Conservation (phyloP, 2,888 invertebrate species). For the Drosophila kokeensis region DNA sequence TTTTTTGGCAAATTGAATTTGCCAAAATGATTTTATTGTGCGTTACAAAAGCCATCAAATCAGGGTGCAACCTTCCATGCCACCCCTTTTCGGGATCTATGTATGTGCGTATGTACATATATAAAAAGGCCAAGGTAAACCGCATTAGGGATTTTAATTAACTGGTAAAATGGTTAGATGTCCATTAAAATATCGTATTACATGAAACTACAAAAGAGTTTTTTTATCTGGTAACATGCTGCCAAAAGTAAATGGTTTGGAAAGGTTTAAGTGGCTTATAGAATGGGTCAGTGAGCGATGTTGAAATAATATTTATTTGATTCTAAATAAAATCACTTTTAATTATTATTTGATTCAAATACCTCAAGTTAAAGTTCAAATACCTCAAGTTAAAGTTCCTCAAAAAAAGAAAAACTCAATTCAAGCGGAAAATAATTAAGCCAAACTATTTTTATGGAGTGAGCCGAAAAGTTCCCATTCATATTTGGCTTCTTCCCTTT, state of each 20-base stretch:
- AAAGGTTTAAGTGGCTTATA: constrained; percentile 58
- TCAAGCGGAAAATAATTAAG: not conserved
- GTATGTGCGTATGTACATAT: too few species aligned
- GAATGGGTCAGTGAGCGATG: constrained; percentile 8
- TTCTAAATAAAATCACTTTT: not conserved
- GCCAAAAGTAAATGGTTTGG: constrained; percentile 42
- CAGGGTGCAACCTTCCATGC: constrained; percentile 35
- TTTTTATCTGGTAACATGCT: not conserved
- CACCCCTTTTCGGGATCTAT: constrained; percentile 54
- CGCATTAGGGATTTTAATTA: constrained; percentile 78
- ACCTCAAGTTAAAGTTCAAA: too few species aligned
- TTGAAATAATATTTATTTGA: constrained; percentile 1
- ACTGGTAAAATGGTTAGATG: constrained; percentile 61
- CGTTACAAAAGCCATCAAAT: constrained; percentile 47
- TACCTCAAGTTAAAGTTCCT: not conserved
- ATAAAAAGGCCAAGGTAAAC: constrained; percentile 49
- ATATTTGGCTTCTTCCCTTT: constrained; percentile 25
- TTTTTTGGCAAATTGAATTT: constrained; percentile 73
- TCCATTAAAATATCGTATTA: constrained; percentile 83
- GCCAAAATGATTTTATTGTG: constrained; percentile 76
- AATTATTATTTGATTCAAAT: not conserved
- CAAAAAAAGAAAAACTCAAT: not conserved
- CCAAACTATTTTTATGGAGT: not conserved
- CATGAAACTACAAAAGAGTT: constrained; percentile 44
- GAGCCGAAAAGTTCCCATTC: not conserved